Evolutionary conservation across 2,113 vertebrate species (phyloP), one percentile per base, ranked within the genome.

Genomic region (Anas platyrhynchos): DNA sequence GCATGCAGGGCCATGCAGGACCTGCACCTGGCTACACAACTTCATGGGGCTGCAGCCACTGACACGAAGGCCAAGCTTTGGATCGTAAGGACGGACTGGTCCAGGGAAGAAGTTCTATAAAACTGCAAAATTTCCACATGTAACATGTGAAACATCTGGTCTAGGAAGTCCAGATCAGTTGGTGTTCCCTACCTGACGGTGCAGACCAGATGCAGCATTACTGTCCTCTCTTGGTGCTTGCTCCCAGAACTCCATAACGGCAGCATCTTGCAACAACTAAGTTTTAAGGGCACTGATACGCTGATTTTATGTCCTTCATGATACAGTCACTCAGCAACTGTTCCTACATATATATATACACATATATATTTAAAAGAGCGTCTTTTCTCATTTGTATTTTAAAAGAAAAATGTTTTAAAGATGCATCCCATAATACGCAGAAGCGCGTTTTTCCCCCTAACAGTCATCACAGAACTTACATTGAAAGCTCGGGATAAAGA

Each of bases 401-500:
- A 20, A 88, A 91, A 91, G n/a, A 59, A 71, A 62, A 82, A 46
- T 5, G 31, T 44, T 43, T 54, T 46, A 34, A 69, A 86, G 9
- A 89, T 81, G 14, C 17, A 72, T 10, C 32, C 58, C 34, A 3
- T 36, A 71, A n/a, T 31, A 36, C 9, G 16, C 2, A 83, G 83
- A 92, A 94, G 34, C 32, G 31, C 8, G 54, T 8, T 76, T 36
- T 69, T 66, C 83, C 32, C 38, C 61, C 50, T 25, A 83, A 10
- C 31, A 95, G 18, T 48, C 55, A 43, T 18, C 59, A 27, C n/a
- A 5, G 89, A 94, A 83, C 82, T 6, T 1, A 71, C 23, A 89
- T 13, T 72, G 74, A 92, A 91, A 73, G 26, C 38, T 68, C 55
- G 22, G 34, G 26, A 92, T 78, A 83, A 94, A 94, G 50, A 87